Base-by-base conservation (phyloP, 2,113 vertebrate genomes). In the Gyps fulvus region DNA sequence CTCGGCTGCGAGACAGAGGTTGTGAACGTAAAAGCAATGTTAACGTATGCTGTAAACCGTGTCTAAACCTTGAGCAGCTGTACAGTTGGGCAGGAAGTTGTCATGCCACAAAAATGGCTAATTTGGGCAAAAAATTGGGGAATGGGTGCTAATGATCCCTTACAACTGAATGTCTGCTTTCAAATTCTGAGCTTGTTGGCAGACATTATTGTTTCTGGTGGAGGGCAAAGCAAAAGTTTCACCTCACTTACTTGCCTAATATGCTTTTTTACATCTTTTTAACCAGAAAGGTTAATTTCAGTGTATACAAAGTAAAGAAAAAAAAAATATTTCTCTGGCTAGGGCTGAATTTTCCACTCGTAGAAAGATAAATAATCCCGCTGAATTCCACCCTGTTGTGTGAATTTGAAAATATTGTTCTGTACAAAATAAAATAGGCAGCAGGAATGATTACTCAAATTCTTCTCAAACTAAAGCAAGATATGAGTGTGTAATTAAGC, bases 1-100 rank as follows among this genome's bases (percentile, higher is more conserved):
- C 29, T 69, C 20, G 5, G 11, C 69, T 55, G 49, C 52, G 67
- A 57, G 58, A 15, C 0, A 0, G 43, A 66, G 29, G 31, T 3
- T 77, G 21, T 13, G 38, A 57, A 25, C 31, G 7, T 13, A 49
- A 79, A 72, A 32, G 7, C 19, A n/a, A 17, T 7, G 15, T 43
- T 55, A 70, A 52, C 1, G 0, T 78, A 19, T 15, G 6, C 57
- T 45, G 22, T 25, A 40, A 72, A 2, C 67, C 14, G 11, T 80
- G 31, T 11, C 34, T 43, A 69, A 5, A 9, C 34, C 42, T 50
- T 12, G 43, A 69, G 57, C 34, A 50, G 32, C n/a, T 11, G 27
- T 16, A 31, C 27, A 34, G 61, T 40, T 63, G 25, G 14, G 20
- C 40, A 26, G 43, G 36, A 45, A 57, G 9, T 13, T 47, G 38